A percentile compares a stretch with the other conserved stretches of the same genome.
phyloP scores from a whole-genome alignment of 2,113 vertebrate species.

The Panurus biarmicus region DNA sequence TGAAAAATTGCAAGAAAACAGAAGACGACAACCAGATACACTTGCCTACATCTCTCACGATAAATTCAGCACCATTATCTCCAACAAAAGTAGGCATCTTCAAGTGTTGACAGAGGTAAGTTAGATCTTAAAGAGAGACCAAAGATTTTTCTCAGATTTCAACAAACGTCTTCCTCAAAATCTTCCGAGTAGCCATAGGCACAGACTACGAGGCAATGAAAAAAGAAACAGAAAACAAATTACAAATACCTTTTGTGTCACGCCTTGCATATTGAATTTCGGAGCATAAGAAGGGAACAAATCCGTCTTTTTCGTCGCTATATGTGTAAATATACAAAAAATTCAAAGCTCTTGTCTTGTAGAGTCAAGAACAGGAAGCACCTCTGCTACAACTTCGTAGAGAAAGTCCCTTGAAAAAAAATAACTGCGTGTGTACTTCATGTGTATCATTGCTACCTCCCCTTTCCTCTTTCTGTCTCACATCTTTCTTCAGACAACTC shows the following conservation, averaged over 20 bases:
- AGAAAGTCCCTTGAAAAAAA: slow-evolving; percentile 31
- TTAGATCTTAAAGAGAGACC: not conserved
- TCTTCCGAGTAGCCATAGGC: not conserved
- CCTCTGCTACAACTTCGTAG: not conserved
- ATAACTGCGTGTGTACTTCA: not conserved
- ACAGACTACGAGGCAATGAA: not conserved
- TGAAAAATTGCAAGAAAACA: not conserved
- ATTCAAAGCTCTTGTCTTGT: not conserved
- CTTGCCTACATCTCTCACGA: rapidly evolving
- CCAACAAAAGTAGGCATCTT: not conserved
- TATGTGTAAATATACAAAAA: not conserved
- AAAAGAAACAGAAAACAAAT: not conserved
- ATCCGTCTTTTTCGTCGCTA: not conserved
- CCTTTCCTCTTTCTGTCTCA: slow-evolving; percentile 25
- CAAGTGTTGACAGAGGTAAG: not conserved
- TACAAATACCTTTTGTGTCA: slow-evolving; percentile 18
- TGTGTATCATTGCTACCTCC: not conserved
- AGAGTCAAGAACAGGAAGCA: slow-evolving; percentile 48
- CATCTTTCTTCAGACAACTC: not conserved
- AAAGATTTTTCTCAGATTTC: not conserved
- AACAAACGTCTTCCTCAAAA: not conserved
- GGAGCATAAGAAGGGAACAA: not conserved
- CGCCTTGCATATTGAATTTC: not conserved
- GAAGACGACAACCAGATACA: not conserved
- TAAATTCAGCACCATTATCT: not conserved